A percentile compares a stretch with the other conserved stretches of the same genome.
Evolutionary conservation across 2,113 vertebrate genomes (phyloP).

Genomic region (Austrofundulus limnaeus): DNA sequence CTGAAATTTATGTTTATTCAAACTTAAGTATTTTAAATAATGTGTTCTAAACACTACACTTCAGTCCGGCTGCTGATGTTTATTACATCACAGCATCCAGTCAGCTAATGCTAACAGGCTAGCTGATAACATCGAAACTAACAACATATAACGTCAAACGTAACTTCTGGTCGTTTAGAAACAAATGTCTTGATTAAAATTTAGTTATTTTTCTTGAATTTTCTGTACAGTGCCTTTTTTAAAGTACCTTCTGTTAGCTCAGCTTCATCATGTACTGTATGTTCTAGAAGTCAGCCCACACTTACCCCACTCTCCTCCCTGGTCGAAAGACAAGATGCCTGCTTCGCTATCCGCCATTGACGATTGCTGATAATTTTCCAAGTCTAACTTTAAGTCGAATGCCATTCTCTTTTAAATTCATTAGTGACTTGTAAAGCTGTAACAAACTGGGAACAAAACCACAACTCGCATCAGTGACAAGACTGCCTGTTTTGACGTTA

Average conservation of each 20-base stretch:
- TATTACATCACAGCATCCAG: slow-evolving; percentile 19
- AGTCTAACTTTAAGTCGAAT: slow-evolving; percentile 58
- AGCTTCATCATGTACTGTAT: not conserved
- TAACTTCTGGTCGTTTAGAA: not conserved
- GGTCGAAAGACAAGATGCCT: slow-evolving; percentile 67
- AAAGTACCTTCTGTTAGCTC: not conserved
- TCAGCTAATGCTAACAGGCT: slow-evolving; percentile 37
- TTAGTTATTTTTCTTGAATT: too few relatives aligned
- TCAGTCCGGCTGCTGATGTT: too few relatives aligned
- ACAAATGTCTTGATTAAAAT: not conserved
- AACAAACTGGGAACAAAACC: not conserved
- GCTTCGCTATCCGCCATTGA: slow-evolving; percentile 56
- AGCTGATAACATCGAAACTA: not conserved
- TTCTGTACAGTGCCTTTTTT: too few relatives aligned
- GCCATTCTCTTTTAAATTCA: slow-evolving; percentile 71
- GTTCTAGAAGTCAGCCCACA: not conserved
- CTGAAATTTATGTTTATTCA: not conserved
- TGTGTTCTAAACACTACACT: not conserved
- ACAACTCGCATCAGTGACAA: not conserved
- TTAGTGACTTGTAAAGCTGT: slow-evolving; percentile 49
- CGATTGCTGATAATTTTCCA: slow-evolving; percentile 47
- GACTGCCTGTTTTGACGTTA: slow-evolving; percentile 35
- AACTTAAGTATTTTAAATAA: not conserved
- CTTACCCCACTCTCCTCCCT: slow-evolving; percentile 81
- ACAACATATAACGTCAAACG: not conserved